Evolutionary conservation across 2,113 vertebrate species (phyloP), one percentile per base, ranked within the genome.

Genomic region (Amazona guildingii): DNA sequence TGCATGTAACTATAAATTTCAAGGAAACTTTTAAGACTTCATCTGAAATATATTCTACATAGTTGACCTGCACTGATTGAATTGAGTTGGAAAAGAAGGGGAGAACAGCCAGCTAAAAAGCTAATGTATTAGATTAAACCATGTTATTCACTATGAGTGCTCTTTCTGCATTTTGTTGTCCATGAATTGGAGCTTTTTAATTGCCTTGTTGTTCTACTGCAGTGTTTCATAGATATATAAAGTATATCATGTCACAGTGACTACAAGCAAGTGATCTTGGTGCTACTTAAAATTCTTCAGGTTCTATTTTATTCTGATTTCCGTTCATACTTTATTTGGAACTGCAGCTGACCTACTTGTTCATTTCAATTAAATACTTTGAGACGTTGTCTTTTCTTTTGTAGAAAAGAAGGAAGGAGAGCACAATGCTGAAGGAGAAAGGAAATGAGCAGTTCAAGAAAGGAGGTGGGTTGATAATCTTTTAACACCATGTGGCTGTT

Each of bases 381-480:
- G 63, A 96, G 86, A 96, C 82, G 64, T 90, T 93, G 74, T 95
- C 82, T 90, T 80, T 76, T 84, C 81, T 97, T 59, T 98, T 98
- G 93, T 96, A 99, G 99, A 98, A 96, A 83, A 99, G 98, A 96
- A 98, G 97, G 97, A 98, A 98, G 77, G 97, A 99, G 86, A 99
- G 99, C 95, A 97, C 97, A 20, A 84, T 16, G 11, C 95, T 99
- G 94, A 99, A 99, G 94, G 99, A 99, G 88, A 97, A 98, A 64
- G 99, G 99, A 74, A 99, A 99, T 64, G 87, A 96, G 6, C 98
- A 98, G n/a, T 99, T 99, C 95, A 99, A 99, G 96, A 98, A 97
- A 92, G 98, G 98, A 98, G 98, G 99, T 99, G 92, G 96, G 98
- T 55, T 66, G 39, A 46, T 81, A 37, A 51, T 69, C 2, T 79